Percentiles rank a stretch among this genome's conserved stretches.
phyloP scores from a whole-genome alignment of 2,113 vertebrate species.

The Chlamydotis undulata region DNA sequence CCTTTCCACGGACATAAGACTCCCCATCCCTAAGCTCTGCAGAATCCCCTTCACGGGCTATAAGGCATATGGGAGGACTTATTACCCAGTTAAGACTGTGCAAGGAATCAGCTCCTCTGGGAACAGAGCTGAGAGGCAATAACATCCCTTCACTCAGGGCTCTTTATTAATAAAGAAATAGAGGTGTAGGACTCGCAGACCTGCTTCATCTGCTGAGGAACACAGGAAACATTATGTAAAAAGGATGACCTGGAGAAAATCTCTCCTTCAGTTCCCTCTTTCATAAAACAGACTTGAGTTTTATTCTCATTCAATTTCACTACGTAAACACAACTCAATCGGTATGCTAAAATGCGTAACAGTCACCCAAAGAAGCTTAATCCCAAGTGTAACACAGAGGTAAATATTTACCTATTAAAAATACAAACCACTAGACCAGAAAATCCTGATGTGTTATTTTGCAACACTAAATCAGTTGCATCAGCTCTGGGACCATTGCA shows the following conservation, averaged over 20 bases:
- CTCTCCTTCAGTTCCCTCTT: background rate
- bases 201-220: background rate
- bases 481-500: background rate
- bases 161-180: background rate
- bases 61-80: background rate
- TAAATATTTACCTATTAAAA: constrained; percentile 29
- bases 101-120: background rate
- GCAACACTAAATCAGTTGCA: background rate
- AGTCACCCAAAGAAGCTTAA: background rate
- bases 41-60: background rate
- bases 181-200: background rate
- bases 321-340: background rate
- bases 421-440: background rate
- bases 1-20: background rate
- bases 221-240: background rate
- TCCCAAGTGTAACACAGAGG: background rate
- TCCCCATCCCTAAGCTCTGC: background rate
- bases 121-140: background rate
- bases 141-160: background rate
- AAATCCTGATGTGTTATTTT: background rate
- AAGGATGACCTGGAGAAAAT: background rate
- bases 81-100: background rate
- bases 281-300: background rate
- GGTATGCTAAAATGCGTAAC: background rate
- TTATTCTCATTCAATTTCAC: background rate